phyloP scores from a whole-genome alignment of 92 coral and sea anemone species.

The Epizoanthus illoricatus region DNA sequence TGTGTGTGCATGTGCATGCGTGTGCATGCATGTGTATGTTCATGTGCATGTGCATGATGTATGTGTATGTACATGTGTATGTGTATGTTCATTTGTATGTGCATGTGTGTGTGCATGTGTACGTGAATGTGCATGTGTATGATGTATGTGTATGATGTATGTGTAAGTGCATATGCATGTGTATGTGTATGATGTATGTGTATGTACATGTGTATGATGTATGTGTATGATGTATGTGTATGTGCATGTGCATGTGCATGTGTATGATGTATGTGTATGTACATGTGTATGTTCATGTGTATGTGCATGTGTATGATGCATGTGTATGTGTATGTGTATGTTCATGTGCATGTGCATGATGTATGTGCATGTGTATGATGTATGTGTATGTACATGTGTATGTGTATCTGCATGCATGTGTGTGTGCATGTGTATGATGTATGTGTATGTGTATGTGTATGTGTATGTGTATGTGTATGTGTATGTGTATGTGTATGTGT shows the following conservation, averaged over 20 bases:
- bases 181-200: neutral
- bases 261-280: neutral
- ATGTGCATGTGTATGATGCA: neutral
- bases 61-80: too few species aligned
- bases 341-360: too few species aligned
- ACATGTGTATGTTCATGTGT: neutral
- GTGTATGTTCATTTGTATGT: neutral
- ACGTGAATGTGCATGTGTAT: neutral
- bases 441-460: neutral
- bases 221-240: neutral
- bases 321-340: too few species aligned
- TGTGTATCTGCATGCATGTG: neutral
- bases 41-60: too few species aligned
- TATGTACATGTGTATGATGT: neutral
- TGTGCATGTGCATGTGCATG: neutral
- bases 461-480: neutral
- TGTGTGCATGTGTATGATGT: neutral
- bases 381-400: too few species aligned
- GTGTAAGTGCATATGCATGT: neutral
- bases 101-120: neutral
- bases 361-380: neutral
- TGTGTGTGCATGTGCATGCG: neutral
- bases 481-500: neutral
- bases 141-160: neutral
- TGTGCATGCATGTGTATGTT: too few species aligned